phyloP scores from a whole-genome alignment of 2,888 invertebrate species.

The Tipula unca region DNA sequence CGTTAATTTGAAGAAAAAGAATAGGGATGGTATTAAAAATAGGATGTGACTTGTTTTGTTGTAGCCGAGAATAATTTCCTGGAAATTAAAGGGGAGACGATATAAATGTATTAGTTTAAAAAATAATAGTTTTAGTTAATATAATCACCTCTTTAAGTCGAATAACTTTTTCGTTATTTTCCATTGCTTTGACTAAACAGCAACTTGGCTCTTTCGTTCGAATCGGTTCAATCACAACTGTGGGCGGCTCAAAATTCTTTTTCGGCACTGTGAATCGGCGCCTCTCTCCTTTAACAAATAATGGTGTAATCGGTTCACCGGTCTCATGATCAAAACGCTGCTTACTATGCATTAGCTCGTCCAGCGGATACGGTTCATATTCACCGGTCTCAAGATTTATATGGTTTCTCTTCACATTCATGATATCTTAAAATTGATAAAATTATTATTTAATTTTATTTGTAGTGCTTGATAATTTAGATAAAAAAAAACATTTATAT shows the following conservation, averaged over 20 bases:
- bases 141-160: conserved; percentile 27
- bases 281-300: neutral
- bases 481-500: neutral
- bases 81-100: conserved; percentile 16
- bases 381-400: neutral
- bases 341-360: neutral
- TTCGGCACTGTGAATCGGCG: neutral
- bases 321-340: neutral
- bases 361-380: neutral
- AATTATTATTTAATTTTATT: neutral
- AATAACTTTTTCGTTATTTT: conserved; percentile 25
- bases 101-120: neutral
- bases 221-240: conserved; percentile 15
- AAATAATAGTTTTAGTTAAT: neutral
- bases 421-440: neutral
- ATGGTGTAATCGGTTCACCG: neutral
- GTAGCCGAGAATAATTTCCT: conserved; percentile 39
- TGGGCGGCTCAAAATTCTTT: neutral
- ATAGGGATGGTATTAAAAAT: conserved; percentile 51
- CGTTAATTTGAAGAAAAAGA: conserved; percentile 49
- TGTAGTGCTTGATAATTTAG: neutral
- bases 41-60: conserved; percentile 44
- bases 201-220: conserved; percentile 23
- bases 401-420: neutral
- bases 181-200: conserved; percentile 18